Evolutionary conservation across 2,888 invertebrate genomes (phyloP).

Genomic region (Mimachlamys varia): DNA sequence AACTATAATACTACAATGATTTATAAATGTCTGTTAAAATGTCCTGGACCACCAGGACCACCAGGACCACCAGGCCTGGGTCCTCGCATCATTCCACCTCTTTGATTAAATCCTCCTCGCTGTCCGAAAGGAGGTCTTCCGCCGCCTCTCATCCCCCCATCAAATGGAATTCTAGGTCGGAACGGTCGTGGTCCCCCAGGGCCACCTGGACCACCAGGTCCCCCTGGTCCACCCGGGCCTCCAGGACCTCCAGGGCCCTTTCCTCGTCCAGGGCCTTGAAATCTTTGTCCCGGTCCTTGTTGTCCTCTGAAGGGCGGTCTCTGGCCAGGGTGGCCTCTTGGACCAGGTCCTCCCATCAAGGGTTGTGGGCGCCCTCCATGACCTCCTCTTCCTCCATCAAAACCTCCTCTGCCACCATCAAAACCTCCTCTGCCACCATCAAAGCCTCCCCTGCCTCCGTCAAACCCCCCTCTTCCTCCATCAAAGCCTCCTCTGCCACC

Average conservation of each 20-base stretch:
- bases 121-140: constrained; percentile 53
- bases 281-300: constrained; percentile 48
- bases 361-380: constrained; percentile 49
- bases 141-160: constrained; percentile 49
- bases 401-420: constrained; percentile 40
- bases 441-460: constrained; percentile 45
- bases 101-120: constrained; percentile 48
- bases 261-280: constrained; percentile 46
- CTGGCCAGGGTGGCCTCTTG: constrained; percentile 29
- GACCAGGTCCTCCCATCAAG: constrained; percentile 50
- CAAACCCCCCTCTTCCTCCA: constrained; percentile 43
- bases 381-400: constrained; percentile 46
- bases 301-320: constrained; percentile 39
- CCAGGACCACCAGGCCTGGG: constrained; percentile 49
- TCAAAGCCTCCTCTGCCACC: constrained; percentile 43
- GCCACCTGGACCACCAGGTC: constrained; percentile 42
- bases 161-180: constrained; percentile 49
- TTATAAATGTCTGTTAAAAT: constrained; percentile 30
- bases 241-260: constrained; percentile 53
- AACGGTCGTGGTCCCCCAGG: constrained; percentile 46
- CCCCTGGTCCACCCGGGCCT: constrained; percentile 39
- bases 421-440: constrained; percentile 42
- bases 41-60: neutral
- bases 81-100: constrained; percentile 47
- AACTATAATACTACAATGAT: neutral